Evolutionary conservation across 2,113 vertebrate genomes (phyloP).

Genomic region (Morone saxatilis): DNA sequence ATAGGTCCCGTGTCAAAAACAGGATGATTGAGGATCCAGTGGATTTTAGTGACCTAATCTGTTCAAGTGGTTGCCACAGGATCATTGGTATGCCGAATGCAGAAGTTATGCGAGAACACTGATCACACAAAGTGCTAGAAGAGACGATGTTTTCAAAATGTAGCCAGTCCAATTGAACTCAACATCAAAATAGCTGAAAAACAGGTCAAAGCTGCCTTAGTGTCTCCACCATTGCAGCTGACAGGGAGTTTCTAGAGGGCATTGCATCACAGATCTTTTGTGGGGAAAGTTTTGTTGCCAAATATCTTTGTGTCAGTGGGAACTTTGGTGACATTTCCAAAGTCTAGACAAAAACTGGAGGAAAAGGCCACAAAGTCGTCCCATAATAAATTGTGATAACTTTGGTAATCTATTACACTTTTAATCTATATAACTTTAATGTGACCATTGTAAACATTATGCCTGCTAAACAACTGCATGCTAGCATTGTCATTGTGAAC

Average conservation of each 20-base stretch:
- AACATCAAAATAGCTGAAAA: neutral
- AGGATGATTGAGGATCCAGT: slow-evolving; percentile 10
- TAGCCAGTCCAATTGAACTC: neutral
- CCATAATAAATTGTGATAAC: too few species aligned
- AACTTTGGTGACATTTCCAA: slow-evolving; percentile 33
- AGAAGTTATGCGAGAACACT: neutral
- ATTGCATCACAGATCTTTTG: slow-evolving; percentile 23
- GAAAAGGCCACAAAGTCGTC: too few species aligned
- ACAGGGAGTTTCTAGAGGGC: neutral
- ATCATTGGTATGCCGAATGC: neutral
- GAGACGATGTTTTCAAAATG: neutral
- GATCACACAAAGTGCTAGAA: neutral
- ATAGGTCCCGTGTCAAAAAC: slow-evolving; percentile 1
- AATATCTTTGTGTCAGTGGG: slow-evolving; percentile 15
- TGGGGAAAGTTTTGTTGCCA: slow-evolving; percentile 19
- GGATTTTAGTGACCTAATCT: slow-evolving; percentile 29
- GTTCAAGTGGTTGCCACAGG: slow-evolving; percentile 1
- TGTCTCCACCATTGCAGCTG: slow-evolving; percentile 7
- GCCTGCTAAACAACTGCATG: too few species aligned
- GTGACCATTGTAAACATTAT: too few species aligned
- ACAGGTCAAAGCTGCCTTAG: neutral
- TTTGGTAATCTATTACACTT: too few species aligned
- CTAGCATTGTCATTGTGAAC: too few species aligned
- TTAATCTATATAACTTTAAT: too few species aligned
- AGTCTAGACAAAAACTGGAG: neutral